Conservation (phyloP, 2,888 invertebrate species). For the Drosophila subquinaria region DNA sequence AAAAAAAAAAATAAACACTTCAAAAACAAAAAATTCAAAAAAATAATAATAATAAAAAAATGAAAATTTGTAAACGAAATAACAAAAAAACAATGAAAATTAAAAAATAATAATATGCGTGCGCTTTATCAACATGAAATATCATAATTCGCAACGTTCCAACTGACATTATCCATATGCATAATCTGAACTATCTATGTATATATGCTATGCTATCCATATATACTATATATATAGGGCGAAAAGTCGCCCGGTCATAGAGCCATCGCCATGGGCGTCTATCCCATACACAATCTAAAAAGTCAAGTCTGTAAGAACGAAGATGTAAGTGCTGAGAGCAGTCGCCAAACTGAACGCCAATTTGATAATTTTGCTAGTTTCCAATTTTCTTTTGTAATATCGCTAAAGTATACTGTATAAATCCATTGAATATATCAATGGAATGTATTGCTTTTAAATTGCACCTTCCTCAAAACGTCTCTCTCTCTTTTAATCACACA, state of each 20-base stretch:
- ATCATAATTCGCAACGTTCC: slow-evolving; percentile 56
- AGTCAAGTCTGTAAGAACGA: slow-evolving; percentile 94
- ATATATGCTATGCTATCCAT: slow-evolving; percentile 21
- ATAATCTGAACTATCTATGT: slow-evolving; percentile 40
- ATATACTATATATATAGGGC: slow-evolving; percentile 87
- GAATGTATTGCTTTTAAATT: slow-evolving; percentile 48
- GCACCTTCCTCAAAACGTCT: slow-evolving; percentile 39
- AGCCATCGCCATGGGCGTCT: slow-evolving; percentile 95
- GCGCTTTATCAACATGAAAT: slow-evolving; percentile 76
- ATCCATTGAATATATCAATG: slow-evolving; percentile 22
- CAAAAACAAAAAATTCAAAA: slow-evolving; percentile 24
- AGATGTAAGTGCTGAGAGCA: slow-evolving; percentile 91
- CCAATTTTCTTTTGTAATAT: slow-evolving; percentile 33
- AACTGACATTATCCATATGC: slow-evolving; percentile 51
- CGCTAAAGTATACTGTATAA: slow-evolving; percentile 22
- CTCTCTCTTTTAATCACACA: slow-evolving; percentile 19
- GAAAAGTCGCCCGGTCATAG: slow-evolving; percentile 96
- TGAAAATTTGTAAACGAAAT: slow-evolving; percentile 3
- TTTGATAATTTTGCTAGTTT: slow-evolving; percentile 49
- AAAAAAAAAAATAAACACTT: slow-evolving; percentile 49
- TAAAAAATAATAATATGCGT: slow-evolving; percentile 52
- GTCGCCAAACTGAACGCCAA: slow-evolving; percentile 32
- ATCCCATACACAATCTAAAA: slow-evolving; percentile 94
- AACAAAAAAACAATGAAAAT: slow-evolving; percentile 10
- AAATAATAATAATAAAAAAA: slow-evolving; percentile 19